Percentiles rank a stretch among this genome's conserved stretches.
These are phyloP conservation scores for mouse (Mus musculus) DNA, from an alignment of 2,113 vertebrate species.

Conservation along the genomic window GRCm39 chr7:37702001-37702500, in stretches of 20 bases:
- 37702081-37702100: not conserved
- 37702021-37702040: not conserved
- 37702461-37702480: not conserved
- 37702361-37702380: slow-evolving; percentile 15
- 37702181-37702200: not conserved
- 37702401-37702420: not conserved
- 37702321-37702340: not conserved
- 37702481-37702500: not conserved
- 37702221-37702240: not conserved
- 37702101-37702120: not conserved
- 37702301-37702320: not conserved
- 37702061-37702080: not conserved
- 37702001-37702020: not conserved
- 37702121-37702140: not conserved
- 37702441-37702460: not conserved
- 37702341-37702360: not conserved
- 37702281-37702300: not conserved
- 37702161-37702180: not conserved
- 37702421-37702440: not conserved
- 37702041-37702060: not conserved
- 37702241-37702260: not conserved
- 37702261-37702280: not conserved
- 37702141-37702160: not conserved
- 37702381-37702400: not conserved
- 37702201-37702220: not conserved